A percentile compares a stretch with the other conserved stretches of the same genome.
phyloP scores from a whole-genome alignment of 30 jellyfish, hydroid and myxozoan species.

The Hydractinia echinata region DNA sequence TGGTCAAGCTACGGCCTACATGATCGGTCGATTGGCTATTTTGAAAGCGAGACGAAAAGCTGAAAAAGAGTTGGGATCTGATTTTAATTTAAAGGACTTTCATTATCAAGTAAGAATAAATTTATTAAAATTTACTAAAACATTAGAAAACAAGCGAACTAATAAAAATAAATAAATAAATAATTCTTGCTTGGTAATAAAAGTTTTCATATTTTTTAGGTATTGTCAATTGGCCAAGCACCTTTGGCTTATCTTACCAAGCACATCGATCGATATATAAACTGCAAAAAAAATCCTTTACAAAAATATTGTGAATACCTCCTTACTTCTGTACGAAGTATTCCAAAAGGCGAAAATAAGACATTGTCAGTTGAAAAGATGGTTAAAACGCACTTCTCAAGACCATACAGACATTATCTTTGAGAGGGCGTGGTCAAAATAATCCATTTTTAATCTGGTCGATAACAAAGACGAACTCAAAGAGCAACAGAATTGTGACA shows the following conservation, averaged over 20 bases:
- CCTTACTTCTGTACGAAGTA: constrained; percentile 55
- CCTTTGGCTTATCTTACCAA: constrained; percentile 60
- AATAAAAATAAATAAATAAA: background rate
- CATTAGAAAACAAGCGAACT: background rate
- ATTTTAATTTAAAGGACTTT: constrained; percentile 68
- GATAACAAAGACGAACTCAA: no score
- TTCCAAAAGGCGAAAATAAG: background rate
- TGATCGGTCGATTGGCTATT: constrained; percentile 80
- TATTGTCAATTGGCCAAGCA: constrained; percentile 67
- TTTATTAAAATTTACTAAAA: background rate
- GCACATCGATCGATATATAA: constrained; percentile 69
- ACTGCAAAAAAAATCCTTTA: constrained; percentile 47
- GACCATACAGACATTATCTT: no score
- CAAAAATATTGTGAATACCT: constrained; percentile 61
- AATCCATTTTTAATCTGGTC: no score
- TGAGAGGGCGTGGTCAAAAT: no score
- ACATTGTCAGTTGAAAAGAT: no score
- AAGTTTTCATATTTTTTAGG: constrained; percentile 33
- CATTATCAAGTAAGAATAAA: constrained; percentile 70
- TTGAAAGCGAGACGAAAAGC: constrained; percentile 68
- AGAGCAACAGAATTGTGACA: no score
- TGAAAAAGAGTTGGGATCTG: constrained; percentile 57
- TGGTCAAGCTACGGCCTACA: constrained; percentile 87
- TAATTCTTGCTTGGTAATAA: background rate
- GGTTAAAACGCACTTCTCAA: no score